phyloP scores from a whole-genome alignment of 2,888 invertebrate species.

The Drosophila testacea region DNA sequence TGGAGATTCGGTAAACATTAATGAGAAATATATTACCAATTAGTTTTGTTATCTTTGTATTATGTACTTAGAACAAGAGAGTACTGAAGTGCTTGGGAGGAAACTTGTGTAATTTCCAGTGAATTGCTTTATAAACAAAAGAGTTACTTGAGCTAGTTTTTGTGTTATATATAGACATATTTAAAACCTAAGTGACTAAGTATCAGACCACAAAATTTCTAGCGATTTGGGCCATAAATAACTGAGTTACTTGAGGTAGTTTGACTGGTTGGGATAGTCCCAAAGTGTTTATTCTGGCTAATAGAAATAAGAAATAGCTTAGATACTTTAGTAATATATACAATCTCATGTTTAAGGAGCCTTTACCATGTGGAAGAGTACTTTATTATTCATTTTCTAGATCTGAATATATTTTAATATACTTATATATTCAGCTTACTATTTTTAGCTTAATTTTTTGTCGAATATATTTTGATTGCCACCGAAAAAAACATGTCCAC shows the following conservation, averaged over 20 bases:
- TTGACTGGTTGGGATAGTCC: not conserved
- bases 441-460: slow-evolving; percentile 40
- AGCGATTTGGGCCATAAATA: slow-evolving; percentile 6
- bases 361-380: not conserved
- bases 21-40: slow-evolving; percentile 12
- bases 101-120: not conserved
- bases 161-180: not conserved
- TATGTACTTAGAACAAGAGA: not conserved
- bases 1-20: slow-evolving; percentile 14
- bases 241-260: slow-evolving; percentile 27
- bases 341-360: not conserved
- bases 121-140: slow-evolving; percentile 5
- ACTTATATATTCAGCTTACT: slow-evolving; percentile 17
- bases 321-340: not conserved
- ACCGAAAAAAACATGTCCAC: slow-evolving; percentile 3
- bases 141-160: slow-evolving; percentile 11
- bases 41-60: slow-evolving; percentile 3
- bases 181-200: not conserved
- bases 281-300: too few relatives aligned
- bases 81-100: not conserved
- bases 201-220: not conserved
- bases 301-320: not conserved
- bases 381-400: not conserved
- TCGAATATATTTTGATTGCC: slow-evolving; percentile 23
- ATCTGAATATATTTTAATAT: slow-evolving; percentile 2